phyloP scores from a whole-genome alignment of 2,888 invertebrate genomes.

The Scaptomyza reducta region DNA sequence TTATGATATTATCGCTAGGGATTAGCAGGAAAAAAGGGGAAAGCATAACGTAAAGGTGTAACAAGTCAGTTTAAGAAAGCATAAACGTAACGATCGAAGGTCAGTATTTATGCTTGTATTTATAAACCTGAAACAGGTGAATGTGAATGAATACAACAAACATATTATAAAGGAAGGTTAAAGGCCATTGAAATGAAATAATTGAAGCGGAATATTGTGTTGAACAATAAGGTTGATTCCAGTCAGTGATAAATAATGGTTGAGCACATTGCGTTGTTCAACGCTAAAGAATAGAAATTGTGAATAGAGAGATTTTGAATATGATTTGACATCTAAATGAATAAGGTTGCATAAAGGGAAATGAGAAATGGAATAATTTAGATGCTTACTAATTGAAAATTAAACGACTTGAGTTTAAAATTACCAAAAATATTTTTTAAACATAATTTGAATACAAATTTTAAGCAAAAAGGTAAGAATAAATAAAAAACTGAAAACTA shows the following conservation, averaged over 20 bases:
- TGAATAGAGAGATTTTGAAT: slow-evolving; percentile 25
- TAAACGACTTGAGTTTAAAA: neutral
- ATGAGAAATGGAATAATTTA: neutral
- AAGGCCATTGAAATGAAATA: slow-evolving; percentile 38
- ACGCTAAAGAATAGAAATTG: slow-evolving; percentile 4
- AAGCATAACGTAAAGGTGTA: slow-evolving; percentile 49
- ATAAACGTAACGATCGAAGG: slow-evolving; percentile 44
- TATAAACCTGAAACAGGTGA: slow-evolving; percentile 42
- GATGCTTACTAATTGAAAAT: neutral
- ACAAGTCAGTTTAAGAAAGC: slow-evolving; percentile 41
- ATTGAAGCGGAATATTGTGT: slow-evolving; percentile 37
- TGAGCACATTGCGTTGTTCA: slow-evolving; percentile 31
- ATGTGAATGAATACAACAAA: slow-evolving; percentile 15
- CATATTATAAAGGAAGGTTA: slow-evolving; percentile 37
- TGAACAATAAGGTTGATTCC: slow-evolving; percentile 37
- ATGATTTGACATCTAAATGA: slow-evolving; percentile 11
- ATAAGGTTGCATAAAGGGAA: neutral
- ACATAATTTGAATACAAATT: too few species aligned
- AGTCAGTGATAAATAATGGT: slow-evolving; percentile 29
- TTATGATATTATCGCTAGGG: slow-evolving; percentile 63
- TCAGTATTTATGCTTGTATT: slow-evolving; percentile 25
- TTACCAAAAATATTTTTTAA: too few species aligned
- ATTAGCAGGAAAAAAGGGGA: slow-evolving; percentile 46
- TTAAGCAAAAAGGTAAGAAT: too few species aligned
- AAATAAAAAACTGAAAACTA: too few species aligned